A percentile compares a stretch with the other conserved stretches of the same genome.
Evolutionary conservation across 1,140 invertebrate species (phyloP).

Genomic region (Drosophila kikkawai): DNA sequence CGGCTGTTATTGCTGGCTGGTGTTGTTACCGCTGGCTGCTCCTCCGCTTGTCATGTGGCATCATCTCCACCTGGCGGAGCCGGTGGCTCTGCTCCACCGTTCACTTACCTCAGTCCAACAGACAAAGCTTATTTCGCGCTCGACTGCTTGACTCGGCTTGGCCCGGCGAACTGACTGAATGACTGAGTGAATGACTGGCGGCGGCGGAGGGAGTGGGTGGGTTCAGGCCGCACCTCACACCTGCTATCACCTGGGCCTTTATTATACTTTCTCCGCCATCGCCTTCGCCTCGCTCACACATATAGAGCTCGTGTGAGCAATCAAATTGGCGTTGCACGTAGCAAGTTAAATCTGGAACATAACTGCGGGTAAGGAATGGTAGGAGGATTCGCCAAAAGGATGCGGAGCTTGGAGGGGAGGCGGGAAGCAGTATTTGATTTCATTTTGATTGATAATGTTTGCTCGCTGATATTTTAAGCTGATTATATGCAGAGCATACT

Average conservation of each 20-base stretch:
- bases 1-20: constrained; percentile 33
- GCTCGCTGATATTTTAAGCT: constrained; percentile 67
- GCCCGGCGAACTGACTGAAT: constrained; percentile 20
- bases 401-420: background rate
- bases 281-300: constrained; percentile 1
- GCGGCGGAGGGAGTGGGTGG: background rate
- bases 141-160: constrained; percentile 41
- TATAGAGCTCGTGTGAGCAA: constrained; percentile 37
- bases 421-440: constrained; percentile 58
- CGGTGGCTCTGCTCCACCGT: constrained; percentile 45
- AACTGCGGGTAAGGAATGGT: constrained; percentile 37
- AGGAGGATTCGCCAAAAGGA: background rate
- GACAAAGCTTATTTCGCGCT: constrained; percentile 75
- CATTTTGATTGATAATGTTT: constrained; percentile 75
- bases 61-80: constrained; percentile 50
- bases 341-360: constrained; percentile 61
- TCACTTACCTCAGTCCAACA: constrained; percentile 76
- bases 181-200: constrained; percentile 25
- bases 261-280: constrained; percentile 41
- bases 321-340: constrained; percentile 67
- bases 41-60: constrained; percentile 62
- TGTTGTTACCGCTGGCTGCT: constrained; percentile 50
- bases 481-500: constrained; percentile 54
- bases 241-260: constrained; percentile 15
- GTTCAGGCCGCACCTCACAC: background rate